Conservation (phyloP, 1,140 invertebrate genomes). For the Amphibalanus amphitrite region DNA sequence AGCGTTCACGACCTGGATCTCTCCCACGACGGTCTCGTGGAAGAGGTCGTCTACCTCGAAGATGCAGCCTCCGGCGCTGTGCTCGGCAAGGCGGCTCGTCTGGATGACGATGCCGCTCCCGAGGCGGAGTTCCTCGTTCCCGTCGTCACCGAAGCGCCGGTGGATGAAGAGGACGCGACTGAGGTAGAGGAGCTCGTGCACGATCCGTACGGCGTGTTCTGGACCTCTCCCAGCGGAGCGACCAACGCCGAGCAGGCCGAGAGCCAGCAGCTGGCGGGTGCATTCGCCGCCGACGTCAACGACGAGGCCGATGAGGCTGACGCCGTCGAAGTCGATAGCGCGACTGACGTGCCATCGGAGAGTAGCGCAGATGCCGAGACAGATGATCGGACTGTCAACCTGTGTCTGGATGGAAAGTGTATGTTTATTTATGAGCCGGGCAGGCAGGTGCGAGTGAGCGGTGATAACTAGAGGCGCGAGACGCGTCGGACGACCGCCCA, state of each 20-base stretch:
- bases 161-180: no score
- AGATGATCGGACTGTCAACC: not conserved
- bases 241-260: not conserved
- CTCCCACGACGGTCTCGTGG: not conserved
- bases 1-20: not conserved
- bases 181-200: not conserved
- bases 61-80: not conserved
- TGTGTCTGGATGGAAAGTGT: not conserved
- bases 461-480: not conserved
- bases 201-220: not conserved
- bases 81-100: not conserved
- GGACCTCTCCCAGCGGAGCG: not conserved
- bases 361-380: no score
- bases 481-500: not conserved
- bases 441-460: not conserved
- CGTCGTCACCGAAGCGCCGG: no score
- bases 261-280: not conserved
- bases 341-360: no score
- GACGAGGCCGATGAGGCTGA: no score
- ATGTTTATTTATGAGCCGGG: not conserved
- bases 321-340: no score
- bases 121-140: not conserved
- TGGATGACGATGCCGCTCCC: not conserved
- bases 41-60: not conserved
- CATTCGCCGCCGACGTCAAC: not conserved